Conservation (phyloP, 1,140 invertebrate species). For the Cydia strobilella region DNA sequence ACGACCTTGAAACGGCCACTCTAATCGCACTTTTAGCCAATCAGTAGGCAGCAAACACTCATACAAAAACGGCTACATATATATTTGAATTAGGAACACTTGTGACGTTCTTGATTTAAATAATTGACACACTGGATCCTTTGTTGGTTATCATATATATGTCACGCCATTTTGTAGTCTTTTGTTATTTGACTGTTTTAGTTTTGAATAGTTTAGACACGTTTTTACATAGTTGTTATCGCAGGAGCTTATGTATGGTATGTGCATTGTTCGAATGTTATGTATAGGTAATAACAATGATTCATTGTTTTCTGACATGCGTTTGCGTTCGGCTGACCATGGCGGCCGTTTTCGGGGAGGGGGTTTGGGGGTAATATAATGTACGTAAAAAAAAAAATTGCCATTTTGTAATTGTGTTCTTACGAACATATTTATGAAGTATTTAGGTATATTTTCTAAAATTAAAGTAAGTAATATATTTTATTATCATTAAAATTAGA, state of each 20-base stretch:
- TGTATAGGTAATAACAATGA: background rate
- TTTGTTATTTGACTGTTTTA: slow-evolving; percentile 42
- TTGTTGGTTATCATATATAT: slow-evolving; percentile 53
- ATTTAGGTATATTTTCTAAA: no score
- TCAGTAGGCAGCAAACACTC: slow-evolving; percentile 63
- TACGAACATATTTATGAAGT: no score
- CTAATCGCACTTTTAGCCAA: slow-evolving; percentile 75
- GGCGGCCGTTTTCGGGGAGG: no score
- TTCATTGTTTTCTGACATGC: slow-evolving; percentile 8
- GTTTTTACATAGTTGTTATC: slow-evolving; percentile 6
- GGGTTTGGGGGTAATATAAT: no score
- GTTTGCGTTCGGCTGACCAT: background rate
- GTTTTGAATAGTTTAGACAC: slow-evolving; percentile 1
- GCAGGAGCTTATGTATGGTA: background rate
- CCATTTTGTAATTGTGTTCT: no score
- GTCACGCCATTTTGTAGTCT: slow-evolving; percentile 48
- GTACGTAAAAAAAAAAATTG: no score
- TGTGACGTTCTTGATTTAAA: background rate
- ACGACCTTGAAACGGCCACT: slow-evolving; percentile 70
- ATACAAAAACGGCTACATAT: background rate
- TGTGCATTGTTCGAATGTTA: background rate
- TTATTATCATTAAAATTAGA: no score
- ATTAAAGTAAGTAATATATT: no score
- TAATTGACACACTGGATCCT: slow-evolving; percentile 51
- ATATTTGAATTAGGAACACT: background rate